Conservation (phyloP, 2,888 invertebrate genomes). For the Ptilodon capucinus region DNA sequence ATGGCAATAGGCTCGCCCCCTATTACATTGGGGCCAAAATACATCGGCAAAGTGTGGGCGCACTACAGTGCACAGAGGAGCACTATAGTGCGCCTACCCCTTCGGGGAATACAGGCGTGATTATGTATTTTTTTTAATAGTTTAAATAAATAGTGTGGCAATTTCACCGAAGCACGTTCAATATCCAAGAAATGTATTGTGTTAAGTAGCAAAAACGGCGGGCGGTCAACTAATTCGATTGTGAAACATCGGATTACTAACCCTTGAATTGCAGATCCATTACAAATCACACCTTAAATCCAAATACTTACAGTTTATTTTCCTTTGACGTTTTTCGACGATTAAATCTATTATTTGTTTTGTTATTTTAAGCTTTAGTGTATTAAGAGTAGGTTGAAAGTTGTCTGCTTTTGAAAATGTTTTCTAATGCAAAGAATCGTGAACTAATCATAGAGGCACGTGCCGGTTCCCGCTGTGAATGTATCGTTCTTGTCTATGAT, state of each 20-base stretch:
- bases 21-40: too few species aligned
- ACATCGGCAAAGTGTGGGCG: too few species aligned
- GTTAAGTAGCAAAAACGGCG: slow-evolving; percentile 73
- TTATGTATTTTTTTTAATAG: too few species aligned
- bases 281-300: slow-evolving; percentile 18
- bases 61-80: too few species aligned
- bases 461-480: slow-evolving; percentile 45
- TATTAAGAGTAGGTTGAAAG: background rate
- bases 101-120: too few species aligned
- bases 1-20: too few species aligned
- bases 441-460: slow-evolving; percentile 73
- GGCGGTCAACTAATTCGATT: slow-evolving; percentile 76
- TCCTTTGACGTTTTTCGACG: background rate
- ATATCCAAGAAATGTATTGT: slow-evolving; percentile 61
- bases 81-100: too few species aligned
- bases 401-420: slow-evolving; percentile 20
- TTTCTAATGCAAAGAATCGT: slow-evolving; percentile 50
- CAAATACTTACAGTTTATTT: background rate
- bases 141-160: slow-evolving; percentile 21
- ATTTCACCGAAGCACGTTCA: slow-evolving; percentile 54
- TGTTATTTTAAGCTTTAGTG: slow-evolving; percentile 7
- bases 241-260: slow-evolving; percentile 51
- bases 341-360: background rate
- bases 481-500: slow-evolving; percentile 35
- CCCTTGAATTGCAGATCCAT: slow-evolving; percentile 16